phyloP scores from a whole-genome alignment of 1,140 invertebrate species.

The Drosophila littoralis region DNA sequence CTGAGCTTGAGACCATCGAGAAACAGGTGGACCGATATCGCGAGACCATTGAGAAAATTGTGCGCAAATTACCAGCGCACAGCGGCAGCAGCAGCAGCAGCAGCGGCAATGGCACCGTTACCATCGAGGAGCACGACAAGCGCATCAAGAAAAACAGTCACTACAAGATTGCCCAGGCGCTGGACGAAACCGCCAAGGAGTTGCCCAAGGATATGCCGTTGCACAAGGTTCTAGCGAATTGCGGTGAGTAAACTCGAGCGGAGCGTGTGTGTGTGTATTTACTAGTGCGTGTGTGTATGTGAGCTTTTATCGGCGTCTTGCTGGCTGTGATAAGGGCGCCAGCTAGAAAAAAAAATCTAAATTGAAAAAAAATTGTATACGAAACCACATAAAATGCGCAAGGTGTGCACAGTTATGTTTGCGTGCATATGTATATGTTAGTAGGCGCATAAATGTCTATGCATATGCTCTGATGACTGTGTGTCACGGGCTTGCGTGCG shows the following conservation, averaged over 20 bases:
- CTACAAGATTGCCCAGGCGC: slow-evolving; percentile 86
- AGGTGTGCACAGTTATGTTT: slow-evolving; percentile 57
- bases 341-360: slow-evolving; percentile 2
- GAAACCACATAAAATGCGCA: slow-evolving; percentile 45
- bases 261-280: neutral
- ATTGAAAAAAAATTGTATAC: slow-evolving; percentile 46
- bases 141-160: slow-evolving; percentile 87
- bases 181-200: slow-evolving; percentile 86
- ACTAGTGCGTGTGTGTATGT: slow-evolving; percentile 2
- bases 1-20: slow-evolving; percentile 94
- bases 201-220: slow-evolving; percentile 86
- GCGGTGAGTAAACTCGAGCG: slow-evolving; percentile 84
- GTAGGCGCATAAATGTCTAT: slow-evolving; percentile 40
- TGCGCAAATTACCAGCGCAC: slow-evolving; percentile 87
- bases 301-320: slow-evolving; percentile 14
- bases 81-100: slow-evolving; percentile 50
- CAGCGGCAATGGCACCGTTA: slow-evolving; percentile 72
- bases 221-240: slow-evolving; percentile 86
- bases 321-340: slow-evolving; percentile 34
- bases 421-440: slow-evolving; percentile 13
- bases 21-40: slow-evolving; percentile 94
- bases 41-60: slow-evolving; percentile 89
- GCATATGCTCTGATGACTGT: slow-evolving; percentile 54
- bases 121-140: slow-evolving; percentile 90
- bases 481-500: slow-evolving; percentile 75